phyloP scores from a whole-genome alignment of 64 coral and sea anemone genomes.

The Montipora foliosa region DNA sequence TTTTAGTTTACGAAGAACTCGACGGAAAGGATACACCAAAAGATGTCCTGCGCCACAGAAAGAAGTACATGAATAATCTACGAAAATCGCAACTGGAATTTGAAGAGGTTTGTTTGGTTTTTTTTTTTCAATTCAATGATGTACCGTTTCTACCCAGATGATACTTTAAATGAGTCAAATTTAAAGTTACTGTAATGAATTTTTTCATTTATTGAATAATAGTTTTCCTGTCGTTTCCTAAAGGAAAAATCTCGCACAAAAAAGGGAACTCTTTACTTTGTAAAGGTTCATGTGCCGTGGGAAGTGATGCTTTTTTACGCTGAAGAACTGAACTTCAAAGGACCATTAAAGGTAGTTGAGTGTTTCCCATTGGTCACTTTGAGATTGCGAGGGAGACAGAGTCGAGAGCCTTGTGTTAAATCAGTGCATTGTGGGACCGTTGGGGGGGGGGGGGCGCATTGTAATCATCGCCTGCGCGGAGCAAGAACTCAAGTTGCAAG shows the following conservation, averaged over 20 bases:
- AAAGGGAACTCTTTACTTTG: slow-evolving; percentile 81
- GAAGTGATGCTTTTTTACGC: slow-evolving; percentile 94
- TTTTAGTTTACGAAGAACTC: slow-evolving; percentile 68
- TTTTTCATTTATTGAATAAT: too few species aligned
- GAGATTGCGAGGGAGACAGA: too few species aligned
- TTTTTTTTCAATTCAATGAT: background rate
- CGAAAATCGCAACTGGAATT: slow-evolving; percentile 97
- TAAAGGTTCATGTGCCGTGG: slow-evolving; percentile 95
- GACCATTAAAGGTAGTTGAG: slow-evolving; percentile 78
- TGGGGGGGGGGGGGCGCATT: too few species aligned
- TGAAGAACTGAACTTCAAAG: slow-evolving; percentile 91
- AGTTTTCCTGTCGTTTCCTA: background rate
- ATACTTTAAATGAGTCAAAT: too few species aligned
- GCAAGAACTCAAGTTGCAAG: too few species aligned
- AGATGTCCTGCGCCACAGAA: slow-evolving; percentile 45
- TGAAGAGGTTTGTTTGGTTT: slow-evolving; percentile 77
- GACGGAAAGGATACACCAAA: slow-evolving; percentile 45
- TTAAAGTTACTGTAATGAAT: too few species aligned
- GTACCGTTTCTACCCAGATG: background rate
- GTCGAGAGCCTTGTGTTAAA: too few species aligned
- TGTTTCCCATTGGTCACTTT: background rate
- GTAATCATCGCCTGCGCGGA: too few species aligned
- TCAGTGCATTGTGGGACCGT: too few species aligned
- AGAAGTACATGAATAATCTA: slow-evolving; percentile 86
- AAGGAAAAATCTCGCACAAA: slow-evolving; percentile 79